Conservation (phyloP, 2,888 invertebrate genomes). For the Drosophila robusta region DNA sequence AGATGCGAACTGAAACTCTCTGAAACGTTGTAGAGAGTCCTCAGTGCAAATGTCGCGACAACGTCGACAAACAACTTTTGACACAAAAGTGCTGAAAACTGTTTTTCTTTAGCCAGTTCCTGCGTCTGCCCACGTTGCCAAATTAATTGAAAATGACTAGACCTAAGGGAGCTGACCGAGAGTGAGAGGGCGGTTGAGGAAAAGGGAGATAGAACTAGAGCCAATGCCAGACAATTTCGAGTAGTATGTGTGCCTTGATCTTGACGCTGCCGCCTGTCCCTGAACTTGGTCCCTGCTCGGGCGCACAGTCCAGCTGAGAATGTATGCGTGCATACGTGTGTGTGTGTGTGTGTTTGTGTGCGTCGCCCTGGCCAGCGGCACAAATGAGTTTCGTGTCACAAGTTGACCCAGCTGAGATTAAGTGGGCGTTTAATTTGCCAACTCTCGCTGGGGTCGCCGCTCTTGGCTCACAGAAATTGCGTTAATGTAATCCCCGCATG, state of each 20-base stretch:
- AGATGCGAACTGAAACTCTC: constrained; percentile 11
- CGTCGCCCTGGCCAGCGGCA: constrained; percentile 32
- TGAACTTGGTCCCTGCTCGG: constrained; percentile 55
- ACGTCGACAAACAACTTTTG: constrained; percentile 72
- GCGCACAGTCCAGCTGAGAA: not conserved
- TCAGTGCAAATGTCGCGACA: constrained; percentile 71
- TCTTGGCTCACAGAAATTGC: constrained; percentile 60
- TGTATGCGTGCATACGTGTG: constrained; percentile 7
- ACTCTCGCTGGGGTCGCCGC: constrained; percentile 62
- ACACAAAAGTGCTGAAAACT: constrained; percentile 76
- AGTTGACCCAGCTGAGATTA: constrained; percentile 78
- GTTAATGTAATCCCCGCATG: constrained; percentile 75
- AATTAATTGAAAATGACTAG: constrained; percentile 80
- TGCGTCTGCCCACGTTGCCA: constrained; percentile 60
- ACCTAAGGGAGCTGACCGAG: constrained; percentile 34
- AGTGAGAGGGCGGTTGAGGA: not conserved
- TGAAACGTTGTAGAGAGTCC: constrained; percentile 14
- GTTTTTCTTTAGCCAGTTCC: constrained; percentile 59
- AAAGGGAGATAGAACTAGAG: not conserved
- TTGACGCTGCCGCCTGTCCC: constrained; percentile 66
- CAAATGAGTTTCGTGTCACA: constrained; percentile 79
- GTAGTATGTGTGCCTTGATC: constrained; percentile 69
- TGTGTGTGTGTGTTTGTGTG: constrained; percentile 14
- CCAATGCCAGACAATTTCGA: constrained; percentile 27
- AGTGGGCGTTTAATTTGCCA: constrained; percentile 81